phyloP scores from a whole-genome alignment of 2,113 vertebrate species.

The Daboia siamensis region DNA sequence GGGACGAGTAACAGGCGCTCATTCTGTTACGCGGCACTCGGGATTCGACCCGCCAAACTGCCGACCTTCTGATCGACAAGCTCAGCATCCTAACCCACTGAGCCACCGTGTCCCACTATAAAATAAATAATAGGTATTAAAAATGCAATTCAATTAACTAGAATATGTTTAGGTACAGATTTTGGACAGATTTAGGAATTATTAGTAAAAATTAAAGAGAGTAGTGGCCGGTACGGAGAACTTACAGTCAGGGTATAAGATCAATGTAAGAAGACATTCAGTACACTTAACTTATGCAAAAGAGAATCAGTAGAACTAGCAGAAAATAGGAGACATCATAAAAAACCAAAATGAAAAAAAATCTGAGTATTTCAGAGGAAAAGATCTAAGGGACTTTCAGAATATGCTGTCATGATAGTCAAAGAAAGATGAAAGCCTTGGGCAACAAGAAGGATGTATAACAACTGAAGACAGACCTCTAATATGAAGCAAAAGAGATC shows the following conservation, averaged over 20 bases:
- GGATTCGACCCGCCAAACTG: too few relatives aligned
- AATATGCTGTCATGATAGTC: background rate
- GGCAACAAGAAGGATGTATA: background rate
- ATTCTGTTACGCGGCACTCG: too few relatives aligned
- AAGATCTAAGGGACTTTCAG: background rate
- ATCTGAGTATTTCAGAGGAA: background rate
- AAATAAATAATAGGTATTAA: background rate
- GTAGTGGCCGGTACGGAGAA: background rate
- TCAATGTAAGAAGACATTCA: background rate
- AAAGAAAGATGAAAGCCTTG: background rate
- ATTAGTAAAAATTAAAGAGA: background rate
- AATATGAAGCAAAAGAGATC: background rate
- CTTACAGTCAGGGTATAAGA: background rate
- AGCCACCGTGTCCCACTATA: background rate
- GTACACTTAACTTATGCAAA: background rate
- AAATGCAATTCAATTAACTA: background rate
- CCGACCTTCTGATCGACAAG: too few relatives aligned
- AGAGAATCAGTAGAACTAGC: background rate
- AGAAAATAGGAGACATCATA: background rate
- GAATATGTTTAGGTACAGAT: background rate
- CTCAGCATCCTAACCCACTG: too few relatives aligned
- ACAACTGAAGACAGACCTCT: background rate
- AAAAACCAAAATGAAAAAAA: background rate
- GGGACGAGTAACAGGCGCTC: too few relatives aligned
- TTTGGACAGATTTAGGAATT: background rate